A percentile compares a stretch with the other conserved stretches of the same genome.
Evolutionary conservation across 2,888 invertebrate species (phyloP).

Genomic region (Lomographa bimaculata): DNA sequence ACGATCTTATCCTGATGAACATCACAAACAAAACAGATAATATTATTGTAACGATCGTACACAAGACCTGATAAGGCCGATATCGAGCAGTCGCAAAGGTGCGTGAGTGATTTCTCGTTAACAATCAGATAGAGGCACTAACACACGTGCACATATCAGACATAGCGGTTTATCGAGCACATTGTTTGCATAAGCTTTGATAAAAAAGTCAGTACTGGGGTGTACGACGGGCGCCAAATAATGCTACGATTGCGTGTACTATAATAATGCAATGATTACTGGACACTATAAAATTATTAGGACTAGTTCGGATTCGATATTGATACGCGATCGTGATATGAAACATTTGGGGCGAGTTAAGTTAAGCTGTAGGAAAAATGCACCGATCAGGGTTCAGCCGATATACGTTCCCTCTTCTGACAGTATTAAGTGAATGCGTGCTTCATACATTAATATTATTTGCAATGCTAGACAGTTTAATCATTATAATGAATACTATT

Average conservation of each 20-base stretch:
- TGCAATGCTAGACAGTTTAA: too few relatives aligned
- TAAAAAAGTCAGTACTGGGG: slow-evolving; percentile 65
- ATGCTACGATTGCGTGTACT: slow-evolving; percentile 26
- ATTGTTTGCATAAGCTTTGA: slow-evolving; percentile 67
- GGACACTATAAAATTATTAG: too few relatives aligned
- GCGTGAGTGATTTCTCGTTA: slow-evolving; percentile 44
- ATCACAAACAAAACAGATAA: slow-evolving; percentile 14
- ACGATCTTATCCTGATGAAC: slow-evolving; percentile 12
- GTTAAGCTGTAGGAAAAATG: too few relatives aligned
- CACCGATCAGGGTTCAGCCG: too few relatives aligned
- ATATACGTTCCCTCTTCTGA: too few relatives aligned
- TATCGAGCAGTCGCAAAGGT: slow-evolving; percentile 17
- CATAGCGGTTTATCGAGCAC: slow-evolving; percentile 58
- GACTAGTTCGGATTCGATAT: too few relatives aligned
- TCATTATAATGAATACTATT: too few relatives aligned
- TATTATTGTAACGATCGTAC: slow-evolving; percentile 19
- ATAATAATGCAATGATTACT: too few relatives aligned
- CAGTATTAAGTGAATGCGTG: too few relatives aligned
- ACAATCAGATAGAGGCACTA: slow-evolving; percentile 51
- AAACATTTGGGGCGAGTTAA: too few relatives aligned
- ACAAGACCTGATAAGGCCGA: slow-evolving; percentile 22
- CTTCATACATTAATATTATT: too few relatives aligned
- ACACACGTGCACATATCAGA: slow-evolving; percentile 45
- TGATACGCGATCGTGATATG: too few relatives aligned
- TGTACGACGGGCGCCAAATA: slow-evolving; percentile 46